phyloP scores from a whole-genome alignment of 2,797 vertebrate genomes.

The Bovichtus variegatus region DNA sequence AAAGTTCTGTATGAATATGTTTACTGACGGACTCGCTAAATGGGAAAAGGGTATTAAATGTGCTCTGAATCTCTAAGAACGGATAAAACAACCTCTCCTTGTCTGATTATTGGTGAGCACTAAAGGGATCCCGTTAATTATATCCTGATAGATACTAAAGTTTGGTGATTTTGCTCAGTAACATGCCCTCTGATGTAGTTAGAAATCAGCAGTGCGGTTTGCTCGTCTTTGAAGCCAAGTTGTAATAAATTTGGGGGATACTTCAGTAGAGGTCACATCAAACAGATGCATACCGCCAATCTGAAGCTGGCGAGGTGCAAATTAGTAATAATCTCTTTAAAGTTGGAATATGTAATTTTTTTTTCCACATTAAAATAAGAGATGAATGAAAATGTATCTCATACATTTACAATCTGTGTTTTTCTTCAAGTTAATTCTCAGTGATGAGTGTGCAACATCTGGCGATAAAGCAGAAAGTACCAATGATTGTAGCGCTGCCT shows the following conservation, averaged over 20 bases:
- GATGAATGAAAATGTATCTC: conserved; percentile 35
- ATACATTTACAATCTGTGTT: conserved; percentile 24
- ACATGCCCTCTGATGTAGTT: conserved; percentile 12
- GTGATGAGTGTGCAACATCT: not conserved
- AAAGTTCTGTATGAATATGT: not conserved
- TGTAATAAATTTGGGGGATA: conserved; percentile 11
- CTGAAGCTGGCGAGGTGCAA: conserved; percentile 11
- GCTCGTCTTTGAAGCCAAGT: conserved; percentile 43
- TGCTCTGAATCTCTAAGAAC: not conserved
- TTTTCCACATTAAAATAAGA: conserved; percentile 22
- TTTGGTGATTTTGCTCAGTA: not conserved
- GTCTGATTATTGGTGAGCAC: conserved; percentile 5
- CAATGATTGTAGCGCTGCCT: not conserved
- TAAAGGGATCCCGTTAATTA: conserved; percentile 9
- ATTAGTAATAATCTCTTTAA: conserved; percentile 25
- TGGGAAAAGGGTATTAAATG: not conserved
- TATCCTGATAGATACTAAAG: not conserved
- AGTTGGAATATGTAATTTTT: conserved; percentile 6
- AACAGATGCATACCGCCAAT: conserved; percentile 19
- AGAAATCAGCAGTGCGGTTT: conserved; percentile 2
- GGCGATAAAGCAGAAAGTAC: not conserved
- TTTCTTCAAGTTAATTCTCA: not conserved
- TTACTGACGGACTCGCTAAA: not conserved
- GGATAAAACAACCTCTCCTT: no score
- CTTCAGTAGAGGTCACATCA: conserved; percentile 34